Evolutionary conservation across 2,888 invertebrate species (phyloP).

Genomic region (Sipha maydis): DNA sequence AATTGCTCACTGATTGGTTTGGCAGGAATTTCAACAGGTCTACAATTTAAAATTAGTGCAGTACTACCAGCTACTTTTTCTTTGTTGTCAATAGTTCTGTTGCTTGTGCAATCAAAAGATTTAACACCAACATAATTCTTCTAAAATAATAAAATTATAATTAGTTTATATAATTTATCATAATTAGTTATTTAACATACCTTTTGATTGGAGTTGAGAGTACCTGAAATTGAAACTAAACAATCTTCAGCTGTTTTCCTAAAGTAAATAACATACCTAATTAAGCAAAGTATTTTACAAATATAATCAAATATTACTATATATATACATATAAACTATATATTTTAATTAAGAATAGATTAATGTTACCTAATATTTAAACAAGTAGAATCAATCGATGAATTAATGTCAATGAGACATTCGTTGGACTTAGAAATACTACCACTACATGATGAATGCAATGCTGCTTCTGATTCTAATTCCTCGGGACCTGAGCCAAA

Average conservation of each 20-base stretch:
- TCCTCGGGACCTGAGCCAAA: slow-evolving; percentile 46
- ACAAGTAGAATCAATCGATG: slow-evolving; percentile 4
- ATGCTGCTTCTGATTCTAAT: slow-evolving; percentile 18
- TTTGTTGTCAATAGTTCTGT: slow-evolving; percentile 43
- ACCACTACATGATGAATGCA: slow-evolving; percentile 38
- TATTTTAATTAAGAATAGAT: not conserved
- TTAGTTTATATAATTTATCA: not conserved
- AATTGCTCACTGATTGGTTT: slow-evolving; percentile 63
- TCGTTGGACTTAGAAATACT: slow-evolving; percentile 45
- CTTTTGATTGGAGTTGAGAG: slow-evolving; percentile 19
- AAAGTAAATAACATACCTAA: not conserved
- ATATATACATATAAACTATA: not conserved
- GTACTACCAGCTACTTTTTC: slow-evolving; percentile 63
- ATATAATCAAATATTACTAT: not conserved
- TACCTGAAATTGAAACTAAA: slow-evolving; percentile 10
- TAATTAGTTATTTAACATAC: not conserved
- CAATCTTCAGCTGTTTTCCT: slow-evolving; percentile 22
- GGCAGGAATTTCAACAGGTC: slow-evolving; percentile 63
- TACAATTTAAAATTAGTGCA: slow-evolving; percentile 62
- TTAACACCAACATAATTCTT: slow-evolving; percentile 41
- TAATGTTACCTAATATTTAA: slow-evolving; percentile 4
- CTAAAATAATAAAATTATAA: slow-evolving; percentile 6
- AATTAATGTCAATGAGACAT: slow-evolving; percentile 23
- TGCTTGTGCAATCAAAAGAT: slow-evolving; percentile 18
- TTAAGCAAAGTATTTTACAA: not conserved